Evolutionary conservation across 2,113 vertebrate species (phyloP).

Genomic region (Naja naja): DNA sequence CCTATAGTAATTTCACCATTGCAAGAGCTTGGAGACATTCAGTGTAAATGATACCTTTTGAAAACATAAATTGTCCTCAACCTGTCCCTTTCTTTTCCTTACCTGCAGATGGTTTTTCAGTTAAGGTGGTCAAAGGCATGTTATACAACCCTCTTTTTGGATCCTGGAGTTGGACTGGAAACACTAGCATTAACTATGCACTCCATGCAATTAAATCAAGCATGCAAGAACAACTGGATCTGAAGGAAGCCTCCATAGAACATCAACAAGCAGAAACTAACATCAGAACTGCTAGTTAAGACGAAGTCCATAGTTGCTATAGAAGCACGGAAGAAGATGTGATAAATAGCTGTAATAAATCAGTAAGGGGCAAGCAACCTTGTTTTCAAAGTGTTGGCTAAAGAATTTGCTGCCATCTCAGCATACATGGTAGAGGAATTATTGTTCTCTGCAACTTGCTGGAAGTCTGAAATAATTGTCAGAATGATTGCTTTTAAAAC

Average conservation of each 20-base stretch:
- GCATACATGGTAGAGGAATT: neutral
- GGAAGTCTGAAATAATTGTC: conserved; percentile 10
- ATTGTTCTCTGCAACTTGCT: neutral
- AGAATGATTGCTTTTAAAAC: neutral
- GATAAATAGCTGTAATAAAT: conserved; percentile 44
- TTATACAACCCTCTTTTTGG: conserved; percentile 85
- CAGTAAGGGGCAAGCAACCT: conserved; percentile 15
- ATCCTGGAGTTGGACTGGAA: conserved; percentile 84
- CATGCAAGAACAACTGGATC: conserved; percentile 6
- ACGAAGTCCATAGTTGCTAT: neutral
- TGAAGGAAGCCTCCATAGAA: conserved; percentile 9
- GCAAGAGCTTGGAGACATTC: neutral
- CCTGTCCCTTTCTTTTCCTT: neutral
- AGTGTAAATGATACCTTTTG: neutral
- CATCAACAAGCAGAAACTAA: conserved; percentile 21
- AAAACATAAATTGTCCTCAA: neutral
- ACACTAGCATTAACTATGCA: conserved; percentile 86
- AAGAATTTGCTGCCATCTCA: neutral
- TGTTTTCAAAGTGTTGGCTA: conserved; percentile 17
- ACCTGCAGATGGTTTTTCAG: conserved; percentile 81
- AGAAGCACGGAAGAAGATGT: conserved; percentile 23
- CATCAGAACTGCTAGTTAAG: neutral
- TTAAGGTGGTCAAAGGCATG: conserved; percentile 85
- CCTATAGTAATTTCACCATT: neutral
- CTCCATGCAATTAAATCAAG: conserved; percentile 80